Evolutionary conservation across 2,888 invertebrate genomes (phyloP), one percentile per base, ranked within the genome.

Genomic region (Arenicola marina): DNA sequence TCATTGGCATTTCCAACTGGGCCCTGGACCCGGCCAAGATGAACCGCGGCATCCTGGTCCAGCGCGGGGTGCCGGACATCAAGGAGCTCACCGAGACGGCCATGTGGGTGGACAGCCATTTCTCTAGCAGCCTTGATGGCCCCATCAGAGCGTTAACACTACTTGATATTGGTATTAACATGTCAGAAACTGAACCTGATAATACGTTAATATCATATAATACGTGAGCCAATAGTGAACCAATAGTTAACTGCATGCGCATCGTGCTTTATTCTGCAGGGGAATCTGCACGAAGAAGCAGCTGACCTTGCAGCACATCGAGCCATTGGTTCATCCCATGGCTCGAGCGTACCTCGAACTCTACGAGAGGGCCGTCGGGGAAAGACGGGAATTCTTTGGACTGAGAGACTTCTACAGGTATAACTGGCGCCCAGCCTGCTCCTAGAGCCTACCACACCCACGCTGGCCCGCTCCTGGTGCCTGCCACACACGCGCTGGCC

Each of bases 1-100:
- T 79, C 59, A 77, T 81, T 67, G 80, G 80, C 4, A 79, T 80
- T 26, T 79, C 80, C n/a, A 80, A 79, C 73, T 81, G 81, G 81
- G 80, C 80, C 21, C 66, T 81, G 44, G 81, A 81, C 67, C 80
- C 80, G 28, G 80, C 80, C 38, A 80, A 81, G 68, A 81, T 78
- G 78, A 80, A 81, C 67, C 62, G 80, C 62, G 80, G 79, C 15
- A 77, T 80, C 28, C 68, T 77, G 18, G 78, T 80, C 21, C 73
- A 75, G 66, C 62, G 77, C 46, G 73, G 74, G n/a, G 72, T 74
- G 2, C 73, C 73, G 1, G 63, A 67, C 54, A 70, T 67, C 1
- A 61, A 71, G 29, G 70, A 73, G 33, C 62, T 68, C 29, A 69
- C 70, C 38, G 63, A 69, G 15, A 75, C 63, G 63, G 75, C 75